Conservation (phyloP, 2,888 invertebrate species). For the Geotrupes spiniger region DNA sequence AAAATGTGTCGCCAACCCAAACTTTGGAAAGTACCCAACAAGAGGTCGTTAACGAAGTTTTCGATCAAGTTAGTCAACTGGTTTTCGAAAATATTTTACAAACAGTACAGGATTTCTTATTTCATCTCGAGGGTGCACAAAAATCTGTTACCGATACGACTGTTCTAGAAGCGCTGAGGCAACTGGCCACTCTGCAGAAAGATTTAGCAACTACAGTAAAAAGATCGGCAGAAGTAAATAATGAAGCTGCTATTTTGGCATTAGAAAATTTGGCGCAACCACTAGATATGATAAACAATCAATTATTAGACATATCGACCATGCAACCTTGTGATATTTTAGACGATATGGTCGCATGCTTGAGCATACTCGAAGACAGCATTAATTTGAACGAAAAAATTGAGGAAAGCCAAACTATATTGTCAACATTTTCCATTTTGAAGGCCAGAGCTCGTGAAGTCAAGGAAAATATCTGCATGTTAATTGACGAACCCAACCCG, state of each 20-base stretch:
- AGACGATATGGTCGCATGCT: slow-evolving; percentile 41
- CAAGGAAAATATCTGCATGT: slow-evolving; percentile 41
- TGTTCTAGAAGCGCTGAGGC: slow-evolving; percentile 42
- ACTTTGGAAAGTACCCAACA: slow-evolving; percentile 29
- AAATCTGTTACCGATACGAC: slow-evolving; percentile 37
- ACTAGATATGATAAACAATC: slow-evolving; percentile 48
- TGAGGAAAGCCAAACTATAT: slow-evolving; percentile 36
- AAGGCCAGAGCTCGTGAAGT: slow-evolving; percentile 39
- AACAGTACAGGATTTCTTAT: slow-evolving; percentile 43
- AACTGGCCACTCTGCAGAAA: slow-evolving; percentile 44
- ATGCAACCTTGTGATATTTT: slow-evolving; percentile 35
- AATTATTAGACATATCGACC: slow-evolving; percentile 38
- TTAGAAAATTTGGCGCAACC: slow-evolving; percentile 55
- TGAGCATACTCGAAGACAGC: slow-evolving; percentile 44
- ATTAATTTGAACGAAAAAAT: slow-evolving; percentile 37
- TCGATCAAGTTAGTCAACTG: slow-evolving; percentile 46
- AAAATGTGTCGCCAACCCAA: slow-evolving; percentile 30
- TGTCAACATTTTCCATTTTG: slow-evolving; percentile 37
- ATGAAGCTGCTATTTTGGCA: slow-evolving; percentile 46
- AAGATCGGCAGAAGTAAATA: slow-evolving; percentile 37
- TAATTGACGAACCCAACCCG: slow-evolving; percentile 34
- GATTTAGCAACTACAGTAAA: slow-evolving; percentile 41
- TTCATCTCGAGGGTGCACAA: slow-evolving; percentile 44
- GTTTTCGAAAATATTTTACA: slow-evolving; percentile 44
- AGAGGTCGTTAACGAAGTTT: slow-evolving; percentile 46